Base-by-base conservation (phyloP, 1,140 invertebrate species). In the Oreohelix idahoensis region DNA sequence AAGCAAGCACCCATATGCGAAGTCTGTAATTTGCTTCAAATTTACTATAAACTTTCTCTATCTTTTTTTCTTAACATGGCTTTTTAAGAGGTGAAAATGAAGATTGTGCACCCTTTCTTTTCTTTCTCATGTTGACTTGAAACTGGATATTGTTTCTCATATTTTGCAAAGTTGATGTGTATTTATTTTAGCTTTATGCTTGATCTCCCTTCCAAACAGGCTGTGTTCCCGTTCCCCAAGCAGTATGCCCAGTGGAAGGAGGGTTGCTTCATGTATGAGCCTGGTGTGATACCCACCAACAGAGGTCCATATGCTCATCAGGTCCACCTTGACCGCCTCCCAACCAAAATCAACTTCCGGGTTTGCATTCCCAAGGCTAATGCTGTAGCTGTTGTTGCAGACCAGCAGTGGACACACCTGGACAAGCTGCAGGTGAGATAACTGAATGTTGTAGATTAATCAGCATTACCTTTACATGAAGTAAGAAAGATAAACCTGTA, bases 161-260 rank as follows among this genome's bases (percentile, higher is more conserved):
- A 15, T 45, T 45, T 45, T 45, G 15, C 15, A 45, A 45, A 5
- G 5, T 5, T 8, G 15, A 45, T 45, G 42, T 8, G 5, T 45
- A 45, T 15, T 45, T 45, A 5, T 8, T 45, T 45, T 45, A 8
- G 42, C 15, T 45, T 45, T 15, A 23, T 77, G 75, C 29, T 11
- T 36, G 20, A 36, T 29, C 36, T 77, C 32, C 20, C 75, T 38
- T 26, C 29, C 51, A n/a, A 35, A n/a, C 70, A 88, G 45, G 81
- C 88, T 23, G 88, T 89, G 5, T 86, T 86, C 80, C 89, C 90
- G 17, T 93, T 90, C 87, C 92, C 92, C 29, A 90, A 91, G 83
- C 92, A 93, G 85, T 93, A 92, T 75, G 91, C 91, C 26, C 92
- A 93, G 84, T 93, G 92, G 92, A 93, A 93, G 84, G 92, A 93